Base-by-base conservation (phyloP, 2,888 invertebrate species). In the Uloborus plumipes region DNA sequence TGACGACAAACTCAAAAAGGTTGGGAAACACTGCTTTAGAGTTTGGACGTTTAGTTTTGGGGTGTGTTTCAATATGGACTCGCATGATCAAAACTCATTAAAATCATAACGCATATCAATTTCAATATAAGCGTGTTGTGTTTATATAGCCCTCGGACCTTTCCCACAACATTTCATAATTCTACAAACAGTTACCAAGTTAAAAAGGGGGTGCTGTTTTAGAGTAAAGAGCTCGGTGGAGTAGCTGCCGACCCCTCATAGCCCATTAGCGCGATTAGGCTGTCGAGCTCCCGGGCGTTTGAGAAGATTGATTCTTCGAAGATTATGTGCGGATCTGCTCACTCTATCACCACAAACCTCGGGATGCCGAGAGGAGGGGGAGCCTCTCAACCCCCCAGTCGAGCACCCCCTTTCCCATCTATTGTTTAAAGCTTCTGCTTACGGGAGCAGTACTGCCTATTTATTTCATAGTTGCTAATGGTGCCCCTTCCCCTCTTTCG, bases 231-330 rank as follows among this genome's bases (percentile, higher is more conserved):
- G 76, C 76, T 62, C 72, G 72, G 65, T 70, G 65, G 67, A 72
- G 72, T 66, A 26, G 65, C 65, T 39, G 61, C 13, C 55, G 53
- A 51, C 79, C 66, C 79, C 72, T 67, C 72, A 73, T 66, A 73
- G 66, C 79, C 79, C 79, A 79, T 79, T 79, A 79, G 79, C 59
- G 47, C 79, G 67, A 79, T 73, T 79, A 79, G 65, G n/a, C 79
- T 73, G 67, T 67, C 78, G 78, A 72, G 78, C 71, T 72, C 39
- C 66, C 64, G 59, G 69, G 59, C 66, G 58, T 72, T 71, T 20
- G 65, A 66, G 79, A 79, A 79, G 79, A 79, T 79, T 79, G 79
- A 79, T 79, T 79, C 73, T 61, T 66, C 72, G 39, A 79, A 79
- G 79, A 79, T 79, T 73, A 79, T 73, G 72, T 53, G 69, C 51